phyloP scores from a whole-genome alignment of 1,140 invertebrate genomes.

The Schlechtendalia chinensis region DNA sequence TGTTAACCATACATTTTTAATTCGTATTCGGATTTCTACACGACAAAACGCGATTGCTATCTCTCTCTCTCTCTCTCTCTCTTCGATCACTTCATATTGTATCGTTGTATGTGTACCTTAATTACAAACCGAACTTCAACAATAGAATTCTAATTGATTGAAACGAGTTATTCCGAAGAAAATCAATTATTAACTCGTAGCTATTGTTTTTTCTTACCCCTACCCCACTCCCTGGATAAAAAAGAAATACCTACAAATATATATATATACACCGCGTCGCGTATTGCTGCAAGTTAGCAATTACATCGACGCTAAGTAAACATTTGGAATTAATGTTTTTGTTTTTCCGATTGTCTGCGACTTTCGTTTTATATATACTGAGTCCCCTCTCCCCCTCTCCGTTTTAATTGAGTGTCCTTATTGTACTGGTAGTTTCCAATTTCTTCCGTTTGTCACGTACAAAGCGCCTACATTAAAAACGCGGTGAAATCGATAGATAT shows the following conservation, averaged over 20 bases:
- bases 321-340: not conserved
- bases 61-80: no score
- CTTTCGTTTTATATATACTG: not conserved
- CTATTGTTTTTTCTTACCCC: not conserved
- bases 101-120: no score
- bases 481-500: not conserved
- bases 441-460: not conserved
- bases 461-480: not conserved
- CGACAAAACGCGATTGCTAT: no score
- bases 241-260: not conserved
- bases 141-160: not conserved
- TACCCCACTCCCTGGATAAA: not conserved
- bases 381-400: not conserved
- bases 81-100: no score
- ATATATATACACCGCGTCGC: not conserved
- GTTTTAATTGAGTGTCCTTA: not conserved
- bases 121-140: no score
- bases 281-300: not conserved
- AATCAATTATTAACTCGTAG: not conserved
- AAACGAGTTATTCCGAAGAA: not conserved
- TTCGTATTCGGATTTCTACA: no score
- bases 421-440: not conserved
- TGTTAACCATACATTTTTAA: no score
- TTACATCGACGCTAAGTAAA: not conserved
- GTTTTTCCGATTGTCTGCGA: not conserved